Conservation (phyloP, 1,140 invertebrate species). For the Portunus trituberculatus region DNA sequence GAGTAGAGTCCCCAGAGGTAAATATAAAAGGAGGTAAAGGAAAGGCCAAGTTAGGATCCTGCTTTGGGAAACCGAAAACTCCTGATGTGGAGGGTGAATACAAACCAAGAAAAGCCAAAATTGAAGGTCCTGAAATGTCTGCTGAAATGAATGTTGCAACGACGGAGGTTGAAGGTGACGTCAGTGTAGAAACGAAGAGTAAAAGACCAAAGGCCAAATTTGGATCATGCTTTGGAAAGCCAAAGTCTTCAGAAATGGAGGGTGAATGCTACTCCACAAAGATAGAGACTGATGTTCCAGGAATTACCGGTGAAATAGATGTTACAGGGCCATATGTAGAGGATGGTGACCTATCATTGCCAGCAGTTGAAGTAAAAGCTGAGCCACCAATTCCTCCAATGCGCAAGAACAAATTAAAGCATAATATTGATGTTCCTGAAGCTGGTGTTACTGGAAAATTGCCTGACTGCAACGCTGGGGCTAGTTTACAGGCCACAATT, state of each 20-base stretch:
- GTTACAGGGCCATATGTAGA: neutral
- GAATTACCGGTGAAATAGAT: conserved; percentile 25
- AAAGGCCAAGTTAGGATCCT: conserved; percentile 54
- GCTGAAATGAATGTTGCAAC: neutral
- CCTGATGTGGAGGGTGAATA: neutral
- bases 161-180: conserved; percentile 14
- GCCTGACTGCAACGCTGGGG: conserved; percentile 1
- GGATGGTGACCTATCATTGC: neutral
- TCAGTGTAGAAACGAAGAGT: neutral
- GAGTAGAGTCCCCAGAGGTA: conserved; percentile 7
- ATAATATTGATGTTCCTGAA: neutral
- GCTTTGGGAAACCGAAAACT: conserved; percentile 68
- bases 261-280: conserved; percentile 34
- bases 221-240: conserved; percentile 40
- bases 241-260: conserved; percentile 43
- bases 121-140: neutral
- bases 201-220: conserved; percentile 54
- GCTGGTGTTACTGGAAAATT: neutral
- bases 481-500: conserved; percentile 25
- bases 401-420: conserved; percentile 40
- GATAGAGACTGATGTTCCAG: neutral
- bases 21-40: neutral
- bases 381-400: conserved; percentile 52
- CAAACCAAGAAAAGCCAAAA: neutral
- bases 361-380: conserved; percentile 23